Base-by-base conservation (phyloP, 2,113 vertebrate species). In the Catharus fuscescens region DNA sequence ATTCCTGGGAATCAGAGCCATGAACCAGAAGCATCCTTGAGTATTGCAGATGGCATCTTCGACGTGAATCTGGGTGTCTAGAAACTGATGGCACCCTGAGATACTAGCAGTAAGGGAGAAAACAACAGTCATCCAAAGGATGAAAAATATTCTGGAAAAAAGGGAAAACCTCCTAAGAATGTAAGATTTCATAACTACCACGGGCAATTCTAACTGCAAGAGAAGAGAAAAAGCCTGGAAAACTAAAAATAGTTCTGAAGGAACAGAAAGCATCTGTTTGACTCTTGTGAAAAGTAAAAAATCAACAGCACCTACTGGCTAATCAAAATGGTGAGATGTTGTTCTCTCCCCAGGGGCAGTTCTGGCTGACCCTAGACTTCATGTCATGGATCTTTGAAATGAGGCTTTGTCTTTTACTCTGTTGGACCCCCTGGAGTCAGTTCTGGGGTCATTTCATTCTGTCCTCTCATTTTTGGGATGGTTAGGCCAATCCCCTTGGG, bases 361-460 rank as follows among this genome's bases (percentile, higher is more conserved):
- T 56, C 45, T 74, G 74, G 6, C 50, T 88, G 21, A 62, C 18
- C 29, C 40, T 16, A 23, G 45, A 13, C 26, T 67, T 42, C 1
- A 2, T 20, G 25, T 20, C 3, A 1, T 31, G 38, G 47, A n/a
- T 20, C 47, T 82, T 53, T 70, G 29, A 61, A 52, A 28, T 3
- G 4, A 65, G 20, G 12, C 26, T 44, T 20, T 56, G 5, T 38
- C 45, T 50, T 12, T 36, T 45, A 13, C 32, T 42, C 12, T 48
- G 2, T 18, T 48, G 45, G 28, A 67, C 1, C 2, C 9, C 19
- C 32, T 1, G 0, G 11, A 14, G 8, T 8, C 15, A 21, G 0
- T 14, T 72, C 59, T 56, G 50, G 14, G 5, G 10, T 86, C 3
- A 28, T 45, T 67, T 66, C 1, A 6, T 28, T 44, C 17, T 59